A percentile compares a stretch with the other conserved stretches of the same genome.
These are phyloP conservation scores for Tenualosa thibaudeaui DNA, from an alignment of 2,797 vertebrate genomes.

Conservation along the genomic window DNA sequence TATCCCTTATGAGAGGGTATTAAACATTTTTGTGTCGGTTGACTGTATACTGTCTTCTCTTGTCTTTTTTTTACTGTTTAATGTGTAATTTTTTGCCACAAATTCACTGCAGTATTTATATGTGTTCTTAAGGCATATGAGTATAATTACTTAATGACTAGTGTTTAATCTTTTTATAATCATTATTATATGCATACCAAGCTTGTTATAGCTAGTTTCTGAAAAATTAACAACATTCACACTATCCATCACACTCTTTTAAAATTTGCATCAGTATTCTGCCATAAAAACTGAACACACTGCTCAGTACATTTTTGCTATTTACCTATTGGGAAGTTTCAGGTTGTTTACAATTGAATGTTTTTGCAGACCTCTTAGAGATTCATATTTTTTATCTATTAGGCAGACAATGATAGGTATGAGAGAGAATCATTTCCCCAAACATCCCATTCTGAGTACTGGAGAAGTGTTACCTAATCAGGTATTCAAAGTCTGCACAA, in stretches of 20 bases:
- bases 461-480: background rate
- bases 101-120: background rate
- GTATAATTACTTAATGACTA: background rate
- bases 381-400: background rate
- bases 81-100: conserved; percentile 21
- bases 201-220: background rate
- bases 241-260: background rate
- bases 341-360: background rate
- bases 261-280: background rate
- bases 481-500: background rate
- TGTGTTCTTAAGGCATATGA: background rate
- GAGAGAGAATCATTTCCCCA: background rate
- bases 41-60: conserved; percentile 60
- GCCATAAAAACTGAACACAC: background rate
- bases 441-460: background rate
- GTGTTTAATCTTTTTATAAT: background rate
- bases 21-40: conserved; percentile 79
- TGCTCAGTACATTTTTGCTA: background rate
- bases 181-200: background rate
- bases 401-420: background rate
- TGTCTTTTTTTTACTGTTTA: conserved; percentile 56
- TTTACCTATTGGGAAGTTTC: background rate
- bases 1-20: conserved; percentile 74
- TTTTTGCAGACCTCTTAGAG: background rate
- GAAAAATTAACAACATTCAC: background rate